Base-by-base conservation (phyloP, 2,888 invertebrate genomes). In the Melangyna quadrimaculata region DNA sequence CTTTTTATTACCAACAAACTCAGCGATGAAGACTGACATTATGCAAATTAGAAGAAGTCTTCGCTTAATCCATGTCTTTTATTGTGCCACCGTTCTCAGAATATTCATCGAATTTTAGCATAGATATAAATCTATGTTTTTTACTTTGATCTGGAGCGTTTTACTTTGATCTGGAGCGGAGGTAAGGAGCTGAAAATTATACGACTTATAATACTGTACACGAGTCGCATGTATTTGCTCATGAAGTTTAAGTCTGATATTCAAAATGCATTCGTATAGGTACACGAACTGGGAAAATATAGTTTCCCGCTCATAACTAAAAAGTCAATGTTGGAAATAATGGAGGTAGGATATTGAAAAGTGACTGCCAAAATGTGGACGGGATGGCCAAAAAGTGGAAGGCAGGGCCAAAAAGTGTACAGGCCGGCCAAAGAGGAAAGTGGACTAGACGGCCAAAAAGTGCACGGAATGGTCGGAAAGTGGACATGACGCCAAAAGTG, bases 51-150 rank as follows among this genome's bases (percentile, higher is more conserved):
- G 86, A 22, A 10, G 40, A 22, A 48, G 45, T 81, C 77, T 72
- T 73, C 32, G 73, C 70, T 40, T 83, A 83, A 82, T 73, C 72
- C 78, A 55, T 51, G 77, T 63, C 55, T 73, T 40, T 24, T 17
- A 12, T 24, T 57, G 32, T 14, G 29, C 69, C 67, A 45, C 69
- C 59, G 57, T 32, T 45, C 27, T 55, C 57, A 48, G 61, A 29
- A 69, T 59, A 72, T 59, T 75, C 80, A 70, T 82, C 84, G 69
- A 84, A 75, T 67, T 79, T 84, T 79, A 79, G 72, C 86, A 81
- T 80, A 86, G 86, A 86, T 81, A 86, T n/a, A 27, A n/a, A 86
- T 86, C 80, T 81, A n/a, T 45, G 51, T 65, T 48, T 78, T 35
- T 29, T 73, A n/a, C 27, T 51, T 43, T 43, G 71, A 71, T 73